phyloP scores from a whole-genome alignment of 2,797 vertebrate species.

The Gymnocypris eckloni region DNA sequence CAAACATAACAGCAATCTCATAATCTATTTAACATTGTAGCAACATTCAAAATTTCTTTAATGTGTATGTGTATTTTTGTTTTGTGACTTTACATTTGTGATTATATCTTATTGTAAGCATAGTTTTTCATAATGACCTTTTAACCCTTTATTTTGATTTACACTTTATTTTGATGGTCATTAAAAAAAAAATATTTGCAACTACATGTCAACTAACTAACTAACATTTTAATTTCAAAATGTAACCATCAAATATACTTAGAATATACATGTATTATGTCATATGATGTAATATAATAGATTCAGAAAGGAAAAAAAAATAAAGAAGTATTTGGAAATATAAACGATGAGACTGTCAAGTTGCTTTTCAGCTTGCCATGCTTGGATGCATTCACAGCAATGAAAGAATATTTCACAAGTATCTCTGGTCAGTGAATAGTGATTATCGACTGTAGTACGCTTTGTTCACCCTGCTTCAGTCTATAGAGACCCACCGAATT shows the following conservation, averaged over 20 bases:
- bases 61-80: too few relatives aligned
- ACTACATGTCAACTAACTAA: too few relatives aligned
- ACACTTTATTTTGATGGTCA: too few relatives aligned
- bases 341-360: background rate
- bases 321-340: background rate
- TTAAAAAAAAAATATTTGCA: too few relatives aligned
- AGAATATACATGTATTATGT: background rate
- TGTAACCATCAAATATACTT: background rate
- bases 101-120: too few relatives aligned
- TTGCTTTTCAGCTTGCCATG: background rate
- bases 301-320: background rate
- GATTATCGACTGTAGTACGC: too few relatives aligned
- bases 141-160: too few relatives aligned
- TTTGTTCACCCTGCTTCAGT: background rate
- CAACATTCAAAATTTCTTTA: too few relatives aligned
- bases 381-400: background rate
- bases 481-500: background rate
- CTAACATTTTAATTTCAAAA: background rate
- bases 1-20: background rate
- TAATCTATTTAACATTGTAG: background rate
- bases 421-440: background rate
- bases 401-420: background rate
- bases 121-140: too few relatives aligned
- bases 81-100: too few relatives aligned
- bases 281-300: background rate